Base-by-base conservation (phyloP, 2,113 vertebrate genomes). In the Alethe diademata region DNA sequence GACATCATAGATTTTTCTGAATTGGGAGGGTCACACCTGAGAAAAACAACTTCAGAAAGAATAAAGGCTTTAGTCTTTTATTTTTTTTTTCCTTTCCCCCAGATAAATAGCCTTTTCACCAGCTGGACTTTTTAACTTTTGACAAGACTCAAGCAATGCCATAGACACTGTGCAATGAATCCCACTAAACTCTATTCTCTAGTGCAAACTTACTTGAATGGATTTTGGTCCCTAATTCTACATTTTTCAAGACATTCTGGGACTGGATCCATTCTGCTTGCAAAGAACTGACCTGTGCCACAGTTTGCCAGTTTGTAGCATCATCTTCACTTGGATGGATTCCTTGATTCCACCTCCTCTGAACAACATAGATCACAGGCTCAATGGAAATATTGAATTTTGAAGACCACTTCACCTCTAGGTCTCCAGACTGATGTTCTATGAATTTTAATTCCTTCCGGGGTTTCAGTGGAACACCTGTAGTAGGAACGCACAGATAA, bases 381-480 rank as follows among this genome's bases (percentile, higher is more conserved):
- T 99, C 99, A 43, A 99, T 99, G 3, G 99, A 99, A 71, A 99
- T 97, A 89, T 99, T 99, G 95, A 99, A 99, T 91, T 99, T 99
- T 10, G 99, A 99, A 61, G 99, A 99, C 99, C 99, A 99, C 74
- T 97, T 99, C 73, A 99, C 98, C 91, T 99, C 99, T 96, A 99
- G 97, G 57, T 98, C 98, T 47, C 99, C 98, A 6, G 98, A 98
- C 11, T 96, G 96, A 90, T 98, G 98, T 94, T 99, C 99, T 50
- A 94, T 57, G 72, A 99, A 99, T 54, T 97, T 98, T 94, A 99
- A 96, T 86, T 99, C 99, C 88, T 99, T 99, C 91, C 99, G 98
- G 33, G 99, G 99, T 97, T 99, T 99, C 97, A 99, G 97, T 29
- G 99, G 99, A 78, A 99, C 99, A 80, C 99, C 99, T 99, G 93